Percentiles rank a stretch among this genome's conserved stretches.
Evolutionary conservation across 2,113 vertebrate species (phyloP).

Genomic region (Indicator indicator): DNA sequence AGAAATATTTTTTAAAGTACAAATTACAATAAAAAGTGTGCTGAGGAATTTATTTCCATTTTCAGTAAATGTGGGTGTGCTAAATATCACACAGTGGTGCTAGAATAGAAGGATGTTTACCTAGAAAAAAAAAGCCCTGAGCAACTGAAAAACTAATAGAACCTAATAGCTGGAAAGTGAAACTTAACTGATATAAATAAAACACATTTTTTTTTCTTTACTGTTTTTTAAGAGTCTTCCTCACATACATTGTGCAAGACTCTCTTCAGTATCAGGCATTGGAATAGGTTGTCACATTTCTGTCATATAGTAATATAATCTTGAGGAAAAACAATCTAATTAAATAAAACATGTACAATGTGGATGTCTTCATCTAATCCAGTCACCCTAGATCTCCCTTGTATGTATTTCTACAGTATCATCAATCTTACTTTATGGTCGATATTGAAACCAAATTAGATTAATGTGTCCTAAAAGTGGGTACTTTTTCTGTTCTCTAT

Average conservation of each 20-base stretch:
- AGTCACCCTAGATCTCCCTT: neutral
- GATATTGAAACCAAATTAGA: neutral
- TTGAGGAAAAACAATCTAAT: neutral
- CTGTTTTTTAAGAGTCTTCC: too few relatives aligned
- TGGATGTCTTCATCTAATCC: neutral
- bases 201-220: too few relatives aligned
- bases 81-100: neutral
- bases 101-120: neutral
- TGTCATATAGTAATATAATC: neutral
- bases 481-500: neutral
- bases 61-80: neutral
- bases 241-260: too few relatives aligned
- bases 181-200: neutral
- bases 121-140: neutral
- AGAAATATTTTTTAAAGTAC: neutral
- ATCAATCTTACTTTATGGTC: neutral
- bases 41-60: neutral
- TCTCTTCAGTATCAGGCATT: too few relatives aligned
- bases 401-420: neutral
- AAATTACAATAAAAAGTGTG: neutral
- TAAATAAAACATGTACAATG: neutral
- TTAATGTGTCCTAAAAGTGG: neutral
- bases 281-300: neutral
- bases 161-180: neutral
- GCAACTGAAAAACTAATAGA: neutral